A percentile compares a stretch with the other conserved stretches of the same genome.
Conservation (phyloP, 2,888 invertebrate genomes). For the Hyles lineata region DNA sequence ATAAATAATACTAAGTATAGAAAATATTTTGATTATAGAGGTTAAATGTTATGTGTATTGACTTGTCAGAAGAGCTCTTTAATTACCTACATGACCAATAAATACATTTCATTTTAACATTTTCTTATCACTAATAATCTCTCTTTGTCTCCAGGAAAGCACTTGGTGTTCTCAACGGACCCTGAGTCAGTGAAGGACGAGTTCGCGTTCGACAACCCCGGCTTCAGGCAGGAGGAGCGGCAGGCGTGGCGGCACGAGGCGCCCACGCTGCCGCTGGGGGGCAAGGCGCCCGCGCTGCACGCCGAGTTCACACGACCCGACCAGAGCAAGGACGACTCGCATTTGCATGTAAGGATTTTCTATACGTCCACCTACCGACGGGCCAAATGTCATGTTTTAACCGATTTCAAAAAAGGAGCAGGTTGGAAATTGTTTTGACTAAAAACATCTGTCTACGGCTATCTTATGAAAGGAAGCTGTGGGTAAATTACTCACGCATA, state of each 20-base stretch:
- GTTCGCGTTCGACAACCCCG: conserved; percentile 92
- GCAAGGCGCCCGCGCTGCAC: conserved; percentile 68
- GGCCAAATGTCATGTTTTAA: too few species aligned
- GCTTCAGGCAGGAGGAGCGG: conserved; percentile 86
- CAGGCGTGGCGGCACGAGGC: conserved; percentile 77
- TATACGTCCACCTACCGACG: neutral
- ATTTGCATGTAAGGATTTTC: conserved; percentile 65
- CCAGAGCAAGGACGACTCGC: conserved; percentile 74
- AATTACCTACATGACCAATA: too few species aligned
- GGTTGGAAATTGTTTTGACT: too few species aligned
- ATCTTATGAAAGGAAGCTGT: too few species aligned
- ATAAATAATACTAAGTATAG: too few species aligned
- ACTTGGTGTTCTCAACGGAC: conserved; percentile 89
- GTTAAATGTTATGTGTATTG: too few species aligned
- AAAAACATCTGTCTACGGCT: too few species aligned
- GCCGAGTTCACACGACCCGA: conserved; percentile 78
- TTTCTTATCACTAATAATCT: neutral
- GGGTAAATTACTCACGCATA: too few species aligned
- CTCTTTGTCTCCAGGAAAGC: conserved; percentile 85
- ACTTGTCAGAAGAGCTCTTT: too few species aligned
- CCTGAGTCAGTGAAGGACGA: conserved; percentile 91
- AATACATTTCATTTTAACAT: too few species aligned
- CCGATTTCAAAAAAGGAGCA: too few species aligned
- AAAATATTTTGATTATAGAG: too few species aligned
- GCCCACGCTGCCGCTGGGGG: conserved; percentile 73